phyloP scores from a whole-genome alignment of 1,140 invertebrate genomes.

The Musca domestica region DNA sequence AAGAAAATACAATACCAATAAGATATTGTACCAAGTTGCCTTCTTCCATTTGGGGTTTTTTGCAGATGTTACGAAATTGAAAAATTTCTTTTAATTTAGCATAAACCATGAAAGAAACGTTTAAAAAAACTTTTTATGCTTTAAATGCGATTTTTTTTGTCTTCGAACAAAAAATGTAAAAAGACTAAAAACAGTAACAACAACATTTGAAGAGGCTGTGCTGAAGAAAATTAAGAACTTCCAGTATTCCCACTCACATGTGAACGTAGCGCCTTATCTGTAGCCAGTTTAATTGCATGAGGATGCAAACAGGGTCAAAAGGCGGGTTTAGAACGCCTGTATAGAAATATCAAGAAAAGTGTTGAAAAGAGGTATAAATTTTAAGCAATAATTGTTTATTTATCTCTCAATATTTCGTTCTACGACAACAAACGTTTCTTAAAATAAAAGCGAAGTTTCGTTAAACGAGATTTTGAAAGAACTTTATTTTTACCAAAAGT shows the following conservation, averaged over 20 bases:
- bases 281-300: not conserved
- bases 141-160: conserved; percentile 3
- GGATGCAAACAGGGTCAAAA: not conserved
- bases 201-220: conserved; percentile 10
- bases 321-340: too few species aligned
- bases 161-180: not conserved
- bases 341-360: too few species aligned
- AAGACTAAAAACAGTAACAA: not conserved
- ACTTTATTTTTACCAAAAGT: too few species aligned
- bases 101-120: conserved; percentile 14
- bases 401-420: too few species aligned
- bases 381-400: too few species aligned
- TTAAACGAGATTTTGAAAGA: too few species aligned
- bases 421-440: too few species aligned
- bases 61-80: conserved; percentile 5
- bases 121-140: conserved; percentile 4
- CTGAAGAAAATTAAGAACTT: conserved; percentile 15
- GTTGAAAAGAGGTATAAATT: too few species aligned
- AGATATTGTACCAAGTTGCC: too few species aligned
- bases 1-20: not conserved
- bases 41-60: too few species aligned
- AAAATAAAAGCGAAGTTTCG: too few species aligned
- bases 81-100: conserved; percentile 21
- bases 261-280: not conserved
- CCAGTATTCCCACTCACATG: conserved; percentile 16